These are phyloP conservation scores for Lophotriccus pileatus DNA, from an alignment of 2,797 vertebrate genomes.

Conservation along the genomic window DNA sequence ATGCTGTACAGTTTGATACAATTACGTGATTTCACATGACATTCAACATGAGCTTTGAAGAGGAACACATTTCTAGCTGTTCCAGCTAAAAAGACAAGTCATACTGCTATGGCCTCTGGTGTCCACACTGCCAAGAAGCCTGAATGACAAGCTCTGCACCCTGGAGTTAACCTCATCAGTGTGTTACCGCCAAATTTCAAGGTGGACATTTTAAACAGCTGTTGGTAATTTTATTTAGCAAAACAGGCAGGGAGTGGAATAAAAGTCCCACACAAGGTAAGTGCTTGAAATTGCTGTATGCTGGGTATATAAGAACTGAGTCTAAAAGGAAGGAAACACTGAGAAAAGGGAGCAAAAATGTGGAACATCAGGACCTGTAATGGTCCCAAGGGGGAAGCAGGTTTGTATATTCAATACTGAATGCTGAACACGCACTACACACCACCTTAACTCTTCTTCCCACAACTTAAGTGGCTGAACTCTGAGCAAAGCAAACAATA, in stretches of 20 bases:
- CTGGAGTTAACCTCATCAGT: background rate
- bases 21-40: constrained; percentile 40
- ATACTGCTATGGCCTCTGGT: too few relatives aligned
- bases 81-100: background rate
- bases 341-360: background rate
- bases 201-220: background rate
- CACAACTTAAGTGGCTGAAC: background rate
- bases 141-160: background rate
- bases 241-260: background rate
- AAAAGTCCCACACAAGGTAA: background rate
- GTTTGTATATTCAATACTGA: background rate
- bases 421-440: background rate
- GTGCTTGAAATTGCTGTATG: background rate
- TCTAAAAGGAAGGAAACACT: background rate
- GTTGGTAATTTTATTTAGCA: background rate
- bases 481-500: background rate
- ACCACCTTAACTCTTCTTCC: background rate
- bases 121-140: background rate
- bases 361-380: background rate
- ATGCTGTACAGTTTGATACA: constrained; percentile 29
- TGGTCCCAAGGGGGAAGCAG: fast-evolving
- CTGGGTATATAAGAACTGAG: background rate
- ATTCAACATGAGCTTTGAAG: constrained; percentile 24
- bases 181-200: background rate
- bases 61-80: background rate